Percentiles rank a stretch among this genome's conserved stretches.
phyloP scores from a whole-genome alignment of 1,140 invertebrate species.

The Drosophila leontia region DNA sequence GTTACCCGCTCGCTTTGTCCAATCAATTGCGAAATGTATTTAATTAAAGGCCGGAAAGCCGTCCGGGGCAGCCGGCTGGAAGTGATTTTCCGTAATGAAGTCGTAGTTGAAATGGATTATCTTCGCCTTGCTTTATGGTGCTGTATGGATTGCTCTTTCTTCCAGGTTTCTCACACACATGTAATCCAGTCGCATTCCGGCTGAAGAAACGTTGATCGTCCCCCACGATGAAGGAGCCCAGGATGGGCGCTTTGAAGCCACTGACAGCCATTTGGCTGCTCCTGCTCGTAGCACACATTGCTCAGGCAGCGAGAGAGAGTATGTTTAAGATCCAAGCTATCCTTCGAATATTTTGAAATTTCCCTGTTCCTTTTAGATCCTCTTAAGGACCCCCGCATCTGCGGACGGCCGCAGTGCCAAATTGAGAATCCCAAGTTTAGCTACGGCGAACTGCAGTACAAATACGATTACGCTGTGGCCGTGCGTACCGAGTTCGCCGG shows the following conservation, averaged over 20 bases:
- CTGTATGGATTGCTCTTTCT: neutral
- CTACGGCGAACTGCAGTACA: constrained; percentile 86
- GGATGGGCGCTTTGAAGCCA: constrained; percentile 47
- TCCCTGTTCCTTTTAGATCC: constrained; percentile 85
- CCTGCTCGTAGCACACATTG: constrained; percentile 28
- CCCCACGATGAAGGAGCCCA: constrained; percentile 30
- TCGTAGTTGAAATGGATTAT: constrained; percentile 19
- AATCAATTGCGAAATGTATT: constrained; percentile 58
- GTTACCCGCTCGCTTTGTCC: constrained; percentile 39
- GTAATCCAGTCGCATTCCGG: constrained; percentile 17
- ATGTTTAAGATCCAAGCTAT: neutral
- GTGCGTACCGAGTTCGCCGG: constrained; percentile 88
- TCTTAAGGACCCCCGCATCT: constrained; percentile 88
- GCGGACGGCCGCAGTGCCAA: constrained; percentile 87
- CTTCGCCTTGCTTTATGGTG: neutral
- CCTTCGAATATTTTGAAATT: too few species aligned
- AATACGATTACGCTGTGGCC: constrained; percentile 88
- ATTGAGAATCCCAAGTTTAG: constrained; percentile 86
- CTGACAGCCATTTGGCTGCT: constrained; percentile 42
- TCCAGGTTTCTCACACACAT: constrained; percentile 16
- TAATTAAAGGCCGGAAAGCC: constrained; percentile 39
- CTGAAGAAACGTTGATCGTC: constrained; percentile 13
- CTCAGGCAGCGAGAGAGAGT: constrained; percentile 64
- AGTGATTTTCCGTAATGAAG: constrained; percentile 49
- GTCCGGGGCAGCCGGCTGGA: constrained; percentile 22